Evolutionary conservation across 1,140 invertebrate genomes (phyloP), one percentile per base, ranked within the genome.

Genomic region (Parapsyche elsis): DNA sequence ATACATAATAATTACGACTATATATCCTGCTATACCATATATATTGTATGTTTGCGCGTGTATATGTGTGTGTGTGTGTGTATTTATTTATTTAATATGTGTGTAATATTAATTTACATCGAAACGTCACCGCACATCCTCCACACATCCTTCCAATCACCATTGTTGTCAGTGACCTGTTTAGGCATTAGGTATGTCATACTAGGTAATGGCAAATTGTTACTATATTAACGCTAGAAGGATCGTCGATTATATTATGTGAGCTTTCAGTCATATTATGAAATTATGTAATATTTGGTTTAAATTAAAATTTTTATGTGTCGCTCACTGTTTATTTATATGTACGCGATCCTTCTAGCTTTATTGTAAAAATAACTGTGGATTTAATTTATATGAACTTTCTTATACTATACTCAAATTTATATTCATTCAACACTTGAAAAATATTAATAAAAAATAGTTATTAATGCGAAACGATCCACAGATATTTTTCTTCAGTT

Each of bases 181-280:
- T 75, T 75, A 75, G 73, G 23, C 44, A 75, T 75, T 75, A 75
- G 73, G 73, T 75, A 75, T 57, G 73, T 75, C 73, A 75, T 57
- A 57, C 14, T 75, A 67, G 64, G 24, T 67, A 67, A 67, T 67
- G 64, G 64, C 21, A 67, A 67, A 26, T 67, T 67, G 23, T 30
- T 67, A 14, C 16, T 53, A 26, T 24, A 67, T 67, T 26, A 24
- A 14, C 26, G 57, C 57, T 67, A 67, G 64, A 67, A 67, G 64
- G 24, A 67, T 67, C 24, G 16, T 23, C 2, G n/a, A 5, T 5
- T 53, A 2, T 14, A 53, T 1, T 9, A 61, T 53, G 49, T 53
- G 4, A 12, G 21, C 21, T 67, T 26, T 38, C 4, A 38, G 30
- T 38, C 5, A 5, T 71, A 38, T 30, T 71, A 10, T 38, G 38